Evolutionary conservation across 2,888 invertebrate genomes (phyloP).

Genomic region (Eilema sororculum): DNA sequence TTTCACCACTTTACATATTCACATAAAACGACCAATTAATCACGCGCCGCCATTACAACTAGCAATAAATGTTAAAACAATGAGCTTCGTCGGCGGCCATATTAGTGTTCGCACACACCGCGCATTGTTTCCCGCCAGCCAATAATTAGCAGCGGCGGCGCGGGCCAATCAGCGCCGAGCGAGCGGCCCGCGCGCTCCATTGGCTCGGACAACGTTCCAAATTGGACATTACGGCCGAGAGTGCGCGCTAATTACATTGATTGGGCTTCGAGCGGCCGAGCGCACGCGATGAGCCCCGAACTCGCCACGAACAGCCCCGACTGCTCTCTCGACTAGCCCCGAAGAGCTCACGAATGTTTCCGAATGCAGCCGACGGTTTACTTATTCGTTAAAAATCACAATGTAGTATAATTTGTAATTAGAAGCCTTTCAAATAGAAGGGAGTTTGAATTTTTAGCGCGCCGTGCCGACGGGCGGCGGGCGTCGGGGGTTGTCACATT

Average conservation of each 20-base stretch:
- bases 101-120: constrained; percentile 61
- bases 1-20: constrained; percentile 15
- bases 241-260: constrained; percentile 72
- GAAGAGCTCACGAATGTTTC: constrained; percentile 16
- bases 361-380: constrained; percentile 31
- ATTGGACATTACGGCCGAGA: constrained; percentile 62
- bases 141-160: constrained; percentile 73
- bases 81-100: constrained; percentile 66
- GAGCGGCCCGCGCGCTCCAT: constrained; percentile 61
- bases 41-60: constrained; percentile 70
- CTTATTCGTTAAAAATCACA: constrained; percentile 31
- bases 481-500: constrained; percentile 39
- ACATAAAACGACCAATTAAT: constrained; percentile 57
- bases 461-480: constrained; percentile 22
- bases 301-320: constrained; percentile 10
- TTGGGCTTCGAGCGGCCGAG: constrained; percentile 61
- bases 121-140: constrained; percentile 72
- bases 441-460: constrained; percentile 38
- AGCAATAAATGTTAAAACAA: constrained; percentile 66
- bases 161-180: constrained; percentile 72
- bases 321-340: constrained; percentile 5
- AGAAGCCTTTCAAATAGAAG: constrained; percentile 48
- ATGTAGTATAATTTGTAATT: constrained; percentile 51
- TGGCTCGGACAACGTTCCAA: constrained; percentile 62
- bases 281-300: constrained; percentile 26